Evolutionary conservation across 2,113 vertebrate species (phyloP).

Genomic region (Nicator chloris): DNA sequence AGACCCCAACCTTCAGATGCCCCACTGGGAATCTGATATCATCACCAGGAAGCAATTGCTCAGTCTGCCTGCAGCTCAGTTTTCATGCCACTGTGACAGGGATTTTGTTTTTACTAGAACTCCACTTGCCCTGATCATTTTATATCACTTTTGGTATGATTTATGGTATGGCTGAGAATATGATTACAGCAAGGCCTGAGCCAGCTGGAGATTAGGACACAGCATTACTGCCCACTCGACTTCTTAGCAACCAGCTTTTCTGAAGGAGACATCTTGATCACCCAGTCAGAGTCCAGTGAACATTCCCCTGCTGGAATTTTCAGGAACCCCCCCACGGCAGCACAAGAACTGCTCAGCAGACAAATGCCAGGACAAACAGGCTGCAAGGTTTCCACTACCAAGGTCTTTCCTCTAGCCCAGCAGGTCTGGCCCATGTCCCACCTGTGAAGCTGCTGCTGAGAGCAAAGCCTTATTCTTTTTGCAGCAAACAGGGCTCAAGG

Average conservation of each 20-base stretch:
- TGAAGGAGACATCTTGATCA: neutral
- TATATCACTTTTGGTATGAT: neutral
- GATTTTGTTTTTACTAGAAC: slow-evolving; percentile 4
- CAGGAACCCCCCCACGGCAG: neutral
- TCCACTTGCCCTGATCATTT: neutral
- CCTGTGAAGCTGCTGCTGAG: neutral
- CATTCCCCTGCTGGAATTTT: neutral
- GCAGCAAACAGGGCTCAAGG: neutral
- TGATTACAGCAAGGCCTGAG: neutral
- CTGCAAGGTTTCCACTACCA: neutral
- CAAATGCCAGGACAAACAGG: neutral
- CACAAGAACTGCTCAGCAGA: neutral
- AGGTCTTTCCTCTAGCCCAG: neutral
- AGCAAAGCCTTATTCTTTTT: neutral
- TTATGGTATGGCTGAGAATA: neutral
- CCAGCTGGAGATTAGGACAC: neutral
- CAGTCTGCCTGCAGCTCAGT: neutral
- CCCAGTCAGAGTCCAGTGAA: neutral
- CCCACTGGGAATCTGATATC: neutral
- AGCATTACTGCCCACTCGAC: neutral
- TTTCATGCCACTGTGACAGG: neutral
- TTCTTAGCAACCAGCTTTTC: neutral
- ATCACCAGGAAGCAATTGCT: neutral
- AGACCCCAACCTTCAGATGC: neutral
- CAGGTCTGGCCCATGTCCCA: neutral